Evolutionary conservation across 2,113 vertebrate genomes (phyloP), one percentile per base, ranked within the genome.

Genomic region (Sander vitreus): DNA sequence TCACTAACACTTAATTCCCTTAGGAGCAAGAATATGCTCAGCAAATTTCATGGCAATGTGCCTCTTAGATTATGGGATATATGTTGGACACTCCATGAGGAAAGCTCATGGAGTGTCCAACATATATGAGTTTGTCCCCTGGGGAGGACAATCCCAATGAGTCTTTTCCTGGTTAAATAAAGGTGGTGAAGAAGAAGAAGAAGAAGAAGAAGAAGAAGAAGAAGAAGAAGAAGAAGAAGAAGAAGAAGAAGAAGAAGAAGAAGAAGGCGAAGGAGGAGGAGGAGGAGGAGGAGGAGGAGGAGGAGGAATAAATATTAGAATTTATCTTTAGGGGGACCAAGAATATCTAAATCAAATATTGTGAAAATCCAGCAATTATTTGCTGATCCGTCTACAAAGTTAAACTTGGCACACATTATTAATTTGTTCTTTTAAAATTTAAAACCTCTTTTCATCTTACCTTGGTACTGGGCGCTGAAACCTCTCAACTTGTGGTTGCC

Each of bases 381-480:
- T 43, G n/a, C 60, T 58, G n/a, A 45, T 3, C 0, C 0, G 2
- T 54, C 1, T 54, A 65, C 4, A 43, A 50, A 53, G 4, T 43
- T 50, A 45, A 60, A 57, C 19, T 18, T 18, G 12, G 0, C 9
- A 53, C 30, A 62, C 3, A 62, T 23, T 11, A 27, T 39, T 58
- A 48, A 73, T 9, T 36, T 0, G 2, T 33, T 30, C 43, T 5
- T 76, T 76, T 33, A n/a, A 60, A 47, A 68, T 21, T 73, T 1
- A 39, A 30, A 36, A 6, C 1, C 15, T 60, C 5, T 51, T 3
- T 65, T 55, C 0, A 1, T 79, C 80, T 94, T 92, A 99, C 98
- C 98, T 97, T 99, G 98, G 59, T 99, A 99, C 65, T 99, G 98
- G 39, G 98, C 98, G 0, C 97, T 99, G 95, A 99, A 99, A 51